Conservation (phyloP, 2,113 vertebrate species). For the Paracyprichromis sp. region DNA sequence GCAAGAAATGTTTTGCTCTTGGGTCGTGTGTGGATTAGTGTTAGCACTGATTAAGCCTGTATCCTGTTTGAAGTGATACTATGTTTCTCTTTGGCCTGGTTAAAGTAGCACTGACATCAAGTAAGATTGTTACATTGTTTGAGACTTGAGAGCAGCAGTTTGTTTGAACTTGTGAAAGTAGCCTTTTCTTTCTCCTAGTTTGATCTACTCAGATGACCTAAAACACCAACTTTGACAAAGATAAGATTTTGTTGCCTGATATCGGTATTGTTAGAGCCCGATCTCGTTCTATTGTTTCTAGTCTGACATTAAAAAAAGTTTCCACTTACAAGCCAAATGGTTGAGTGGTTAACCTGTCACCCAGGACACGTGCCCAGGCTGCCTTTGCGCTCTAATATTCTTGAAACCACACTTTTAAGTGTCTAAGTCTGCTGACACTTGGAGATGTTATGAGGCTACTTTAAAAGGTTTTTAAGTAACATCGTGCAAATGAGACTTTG, state of each 20-base stretch:
- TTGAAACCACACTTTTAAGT: background rate
- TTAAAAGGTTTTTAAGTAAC: background rate
- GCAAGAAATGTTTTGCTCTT: background rate
- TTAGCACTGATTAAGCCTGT: background rate
- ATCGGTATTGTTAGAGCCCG: background rate
- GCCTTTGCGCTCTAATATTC: background rate
- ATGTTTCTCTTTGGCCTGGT: background rate
- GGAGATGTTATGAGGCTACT: background rate
- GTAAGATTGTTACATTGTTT: background rate
- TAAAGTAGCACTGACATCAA: background rate
- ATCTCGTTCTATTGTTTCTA: background rate
- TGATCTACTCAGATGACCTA: background rate
- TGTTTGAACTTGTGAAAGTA: background rate
- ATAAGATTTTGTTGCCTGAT: background rate
- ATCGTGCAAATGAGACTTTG: background rate
- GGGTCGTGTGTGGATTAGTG: background rate
- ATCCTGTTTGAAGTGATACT: background rate
- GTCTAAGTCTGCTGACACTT: background rate
- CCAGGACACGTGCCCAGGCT: rapidly evolving
- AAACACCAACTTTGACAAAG: background rate
- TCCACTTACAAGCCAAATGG: background rate
- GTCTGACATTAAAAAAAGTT: background rate
- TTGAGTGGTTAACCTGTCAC: background rate
- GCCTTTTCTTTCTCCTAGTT: background rate
- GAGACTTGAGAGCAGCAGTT: background rate